Evolutionary conservation across 2,888 invertebrate species (phyloP), one percentile per base, ranked within the genome.

Genomic region (Proisotoma minuta): DNA sequence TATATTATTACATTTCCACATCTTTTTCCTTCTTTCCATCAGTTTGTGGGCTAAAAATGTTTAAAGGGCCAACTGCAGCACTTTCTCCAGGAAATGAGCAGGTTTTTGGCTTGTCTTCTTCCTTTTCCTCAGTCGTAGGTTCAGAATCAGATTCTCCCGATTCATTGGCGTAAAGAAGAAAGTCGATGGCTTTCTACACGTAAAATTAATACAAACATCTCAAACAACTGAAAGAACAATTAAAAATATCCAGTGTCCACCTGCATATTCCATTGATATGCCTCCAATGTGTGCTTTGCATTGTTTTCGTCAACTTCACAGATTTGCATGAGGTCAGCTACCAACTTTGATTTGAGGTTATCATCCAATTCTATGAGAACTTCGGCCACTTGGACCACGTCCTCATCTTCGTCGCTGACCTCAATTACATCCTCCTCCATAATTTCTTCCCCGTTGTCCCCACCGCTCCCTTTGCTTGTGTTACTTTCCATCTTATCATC

Each of bases 261-360:
- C 73, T 73, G 73, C 65, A 73, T 71, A 49, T 70, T 68, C 73
- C 73, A 73, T n/a, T 62, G 67, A 49, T 66, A 50, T 1, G 49
- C 20, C n/a, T 60, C 64, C 26, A 73, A 59, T 58, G 64, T 65
- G 26, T 62, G 10, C 39, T 62, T 57, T 3, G 71, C 71, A 3
- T 34, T 59, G 8, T 54, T 49, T 22, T 43, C 49, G 49, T 62
- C 59, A 8, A 73, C 63, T 5, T 69, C 69, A 39, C 70, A 70
- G 50, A 73, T 73, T 15, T 60, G 51, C 26, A 63, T 57, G 20
- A 70, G 61, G 49, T 73, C 73, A 15, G 20, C 20, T 1, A 65
- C 62, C 2, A 70, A 58, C 24, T 65, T 69, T 1, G 24, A 47
- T 49, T 71, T 73, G 29, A 66, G 29, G 23, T 62, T 56, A 20